phyloP scores from a whole-genome alignment of 2,797 vertebrate genomes.

The Uromys caudimaculatus region DNA sequence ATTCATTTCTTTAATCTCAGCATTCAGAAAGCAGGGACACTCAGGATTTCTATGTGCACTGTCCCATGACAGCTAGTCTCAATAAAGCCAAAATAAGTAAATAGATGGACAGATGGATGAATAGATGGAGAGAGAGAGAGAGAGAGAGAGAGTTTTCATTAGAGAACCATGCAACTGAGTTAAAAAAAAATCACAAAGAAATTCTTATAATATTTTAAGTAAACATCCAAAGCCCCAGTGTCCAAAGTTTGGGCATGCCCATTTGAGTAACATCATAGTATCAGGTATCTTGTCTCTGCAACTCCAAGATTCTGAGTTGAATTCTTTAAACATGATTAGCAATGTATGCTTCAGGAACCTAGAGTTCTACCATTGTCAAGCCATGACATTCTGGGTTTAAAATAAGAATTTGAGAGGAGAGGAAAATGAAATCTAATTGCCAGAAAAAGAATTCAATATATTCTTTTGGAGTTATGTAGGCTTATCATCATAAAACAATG shows the following conservation, averaged over 20 bases:
- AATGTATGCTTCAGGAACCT: constrained; percentile 4
- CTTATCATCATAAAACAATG: neutral
- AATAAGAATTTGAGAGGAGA: neutral
- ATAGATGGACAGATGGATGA: neutral
- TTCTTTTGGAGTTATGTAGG: neutral
- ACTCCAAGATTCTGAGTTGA: constrained; percentile 45
- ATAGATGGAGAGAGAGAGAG: neutral
- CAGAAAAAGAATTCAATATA: neutral
- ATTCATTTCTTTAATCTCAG: neutral
- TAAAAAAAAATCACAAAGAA: neutral
- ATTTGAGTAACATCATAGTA: neutral
- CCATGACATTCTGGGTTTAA: constrained; percentile 11
- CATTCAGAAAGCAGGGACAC: neutral
- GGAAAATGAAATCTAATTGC: constrained; percentile 47
- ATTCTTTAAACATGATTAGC: constrained; percentile 29
- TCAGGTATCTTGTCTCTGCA: neutral
- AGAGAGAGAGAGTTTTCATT: neutral
- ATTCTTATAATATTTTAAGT: neutral
- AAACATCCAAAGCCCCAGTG: neutral
- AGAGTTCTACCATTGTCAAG: neutral
- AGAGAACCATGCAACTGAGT: neutral
- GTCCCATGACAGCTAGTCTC: neutral
- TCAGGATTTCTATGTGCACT: neutral
- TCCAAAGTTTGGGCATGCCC: neutral
- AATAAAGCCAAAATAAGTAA: neutral